phyloP scores from a whole-genome alignment of 2,113 vertebrate species.

The Spilogale gracilis region DNA sequence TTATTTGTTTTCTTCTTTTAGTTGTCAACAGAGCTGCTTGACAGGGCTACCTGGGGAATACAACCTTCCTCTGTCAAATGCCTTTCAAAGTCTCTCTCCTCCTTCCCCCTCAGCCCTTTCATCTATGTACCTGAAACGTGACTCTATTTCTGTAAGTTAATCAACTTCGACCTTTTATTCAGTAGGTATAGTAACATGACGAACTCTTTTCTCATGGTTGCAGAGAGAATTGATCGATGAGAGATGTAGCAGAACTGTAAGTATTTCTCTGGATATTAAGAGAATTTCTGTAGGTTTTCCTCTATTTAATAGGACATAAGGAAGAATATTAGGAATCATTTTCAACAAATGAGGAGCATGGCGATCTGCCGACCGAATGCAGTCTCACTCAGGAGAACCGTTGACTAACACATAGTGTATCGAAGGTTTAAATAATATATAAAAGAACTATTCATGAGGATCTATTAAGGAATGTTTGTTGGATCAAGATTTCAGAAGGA shows the following conservation, averaged over 20 bases:
- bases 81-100: not conserved
- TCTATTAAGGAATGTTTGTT: slow-evolving; percentile 1
- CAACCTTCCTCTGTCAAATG: slow-evolving; percentile 43
- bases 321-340: not conserved
- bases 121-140: not conserved
- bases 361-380: not conserved
- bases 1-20: slow-evolving; percentile 64
- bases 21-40: not conserved
- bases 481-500: slow-evolving; percentile 24
- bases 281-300: slow-evolving; percentile 16
- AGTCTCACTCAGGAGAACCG: not conserved
- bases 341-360: slow-evolving; percentile 32
- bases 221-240: not conserved
- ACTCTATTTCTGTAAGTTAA: slow-evolving; percentile 50
- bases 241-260: not conserved
- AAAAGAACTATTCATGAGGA: not conserved
- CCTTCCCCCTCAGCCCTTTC: not conserved
- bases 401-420: not conserved
- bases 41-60: slow-evolving; percentile 23
- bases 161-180: slow-evolving; percentile 16
- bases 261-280: not conserved
- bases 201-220: not conserved
- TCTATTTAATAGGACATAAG: slow-evolving; percentile 14
- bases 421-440: slow-evolving; percentile 2
- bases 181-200: not conserved